Evolutionary conservation across 1,140 invertebrate species (phyloP).

Genomic region (Drosophila nigromelanica): DNA sequence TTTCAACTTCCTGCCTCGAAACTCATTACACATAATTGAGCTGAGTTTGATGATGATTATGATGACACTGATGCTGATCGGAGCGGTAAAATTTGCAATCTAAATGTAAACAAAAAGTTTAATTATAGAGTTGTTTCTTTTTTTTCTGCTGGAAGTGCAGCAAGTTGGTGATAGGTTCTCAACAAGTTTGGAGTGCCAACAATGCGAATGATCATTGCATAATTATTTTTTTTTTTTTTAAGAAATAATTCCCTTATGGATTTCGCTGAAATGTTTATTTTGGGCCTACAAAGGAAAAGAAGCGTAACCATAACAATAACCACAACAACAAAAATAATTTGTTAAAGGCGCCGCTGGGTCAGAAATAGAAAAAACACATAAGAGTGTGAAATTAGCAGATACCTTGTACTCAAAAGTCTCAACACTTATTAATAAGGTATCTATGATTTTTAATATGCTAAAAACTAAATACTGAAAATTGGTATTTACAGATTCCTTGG

Average conservation of each 20-base stretch:
- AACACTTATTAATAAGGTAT: too few relatives aligned
- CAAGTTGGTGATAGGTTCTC: constrained; percentile 29
- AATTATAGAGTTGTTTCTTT: neutral
- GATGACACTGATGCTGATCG: constrained; percentile 2
- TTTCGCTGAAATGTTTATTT: constrained; percentile 43
- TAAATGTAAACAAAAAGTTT: constrained; percentile 8
- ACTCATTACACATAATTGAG: constrained; percentile 52
- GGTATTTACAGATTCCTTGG: too few relatives aligned
- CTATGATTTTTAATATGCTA: too few relatives aligned
- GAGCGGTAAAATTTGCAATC: constrained; percentile 17
- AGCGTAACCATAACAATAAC: constrained; percentile 33
- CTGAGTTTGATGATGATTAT: constrained; percentile 11
- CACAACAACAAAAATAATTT: constrained; percentile 40
- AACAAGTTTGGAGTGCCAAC: constrained; percentile 10
- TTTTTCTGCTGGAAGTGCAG: constrained; percentile 26
- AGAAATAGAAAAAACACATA: constrained; percentile 1
- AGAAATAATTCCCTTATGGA: constrained; percentile 9
- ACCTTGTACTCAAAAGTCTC: too few relatives aligned
- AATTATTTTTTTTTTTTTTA: constrained; percentile 26
- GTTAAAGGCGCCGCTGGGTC: constrained; percentile 44
- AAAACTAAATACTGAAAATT: too few relatives aligned
- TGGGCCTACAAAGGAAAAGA: constrained; percentile 13
- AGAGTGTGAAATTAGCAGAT: too few relatives aligned
- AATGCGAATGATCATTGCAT: constrained; percentile 17
- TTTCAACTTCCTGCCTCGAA: constrained; percentile 61